Percentiles rank a stretch among this genome's conserved stretches.
phyloP scores from a whole-genome alignment of 2,888 invertebrate species.

The Antheraea assamensis region DNA sequence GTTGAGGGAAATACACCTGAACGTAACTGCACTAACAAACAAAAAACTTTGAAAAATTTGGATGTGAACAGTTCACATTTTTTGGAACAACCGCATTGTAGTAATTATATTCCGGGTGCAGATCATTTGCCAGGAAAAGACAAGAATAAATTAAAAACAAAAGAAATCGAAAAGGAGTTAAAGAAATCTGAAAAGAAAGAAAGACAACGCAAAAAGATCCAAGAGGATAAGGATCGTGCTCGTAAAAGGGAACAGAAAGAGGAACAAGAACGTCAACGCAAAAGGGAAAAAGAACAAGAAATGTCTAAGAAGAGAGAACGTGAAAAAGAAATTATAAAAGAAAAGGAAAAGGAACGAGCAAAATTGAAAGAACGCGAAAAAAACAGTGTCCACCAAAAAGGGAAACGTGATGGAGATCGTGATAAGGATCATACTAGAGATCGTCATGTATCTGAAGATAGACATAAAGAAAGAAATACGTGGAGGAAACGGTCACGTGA shows the following conservation, averaged over 20 bases:
- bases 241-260: constrained; percentile 39
- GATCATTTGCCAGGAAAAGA: background rate
- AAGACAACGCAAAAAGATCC: constrained; percentile 53
- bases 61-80: background rate
- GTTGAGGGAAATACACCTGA: background rate
- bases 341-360: background rate
- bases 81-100: background rate
- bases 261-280: background rate
- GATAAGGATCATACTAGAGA: background rate
- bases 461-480: background rate
- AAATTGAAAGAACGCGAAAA: background rate
- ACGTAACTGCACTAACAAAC: background rate
- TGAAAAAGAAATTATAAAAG: background rate
- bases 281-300: background rate
- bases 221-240: constrained; percentile 48
- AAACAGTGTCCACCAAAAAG: background rate
- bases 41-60: background rate
- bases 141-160: background rate
- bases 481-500: background rate
- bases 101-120: background rate
- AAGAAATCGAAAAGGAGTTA: background rate
- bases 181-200: constrained; percentile 40
- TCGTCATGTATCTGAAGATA: background rate
- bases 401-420: background rate
- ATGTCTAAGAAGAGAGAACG: background rate